Base-by-base conservation (phyloP, 2,797 vertebrate genomes). In the Esox lucius region DNA sequence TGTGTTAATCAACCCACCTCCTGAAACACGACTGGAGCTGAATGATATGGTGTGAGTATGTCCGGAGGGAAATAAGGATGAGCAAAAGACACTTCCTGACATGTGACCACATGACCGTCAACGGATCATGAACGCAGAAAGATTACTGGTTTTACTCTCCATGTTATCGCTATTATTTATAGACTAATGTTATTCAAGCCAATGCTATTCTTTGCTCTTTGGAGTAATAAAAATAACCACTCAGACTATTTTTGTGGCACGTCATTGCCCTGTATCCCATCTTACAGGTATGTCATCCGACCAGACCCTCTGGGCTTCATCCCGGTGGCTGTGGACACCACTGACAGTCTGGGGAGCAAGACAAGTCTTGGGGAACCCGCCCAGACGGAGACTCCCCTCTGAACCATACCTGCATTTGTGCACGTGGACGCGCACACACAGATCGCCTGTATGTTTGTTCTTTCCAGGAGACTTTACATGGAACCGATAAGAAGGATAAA, bases 1-100 rank as follows among this genome's bases (percentile, higher is more conserved):
- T 69, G 94, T 95, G 84, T 85, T 96, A 82, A 95, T 96, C 84
- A 96, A 96, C 83, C 95, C 95, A 4, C 93, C 95, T 78, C 94
- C 95, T 75, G 95, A 96, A 46, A 95, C 93, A 68, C 94, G 91
- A 82, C 90, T 96, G 80, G 94, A 95, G 75, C 88, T 95, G 59
- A 95, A 95, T 28, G 95, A 96, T 76, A 92, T 95, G 79, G 93
- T 96, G 95, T 96, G 93, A 95, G 95, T 95, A 84, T 33, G 64
- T 28, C 64, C 31, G 16, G 6, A 66, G 31, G 28, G 6, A 24
- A 56, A 24, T 56, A 56, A 22, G 7, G n/a, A 56, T 26, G 56
- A 3, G 56, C 22, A 12, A 13, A 61, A 24, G 22, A 24, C 56
- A 26, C 56, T 5, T 22, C 9, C 56, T 22, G 22, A 59, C n/a